These are phyloP conservation scores for Heteropelma amictum DNA, from an alignment of 2,888 invertebrate species.

Conservation along the genomic window DNA sequence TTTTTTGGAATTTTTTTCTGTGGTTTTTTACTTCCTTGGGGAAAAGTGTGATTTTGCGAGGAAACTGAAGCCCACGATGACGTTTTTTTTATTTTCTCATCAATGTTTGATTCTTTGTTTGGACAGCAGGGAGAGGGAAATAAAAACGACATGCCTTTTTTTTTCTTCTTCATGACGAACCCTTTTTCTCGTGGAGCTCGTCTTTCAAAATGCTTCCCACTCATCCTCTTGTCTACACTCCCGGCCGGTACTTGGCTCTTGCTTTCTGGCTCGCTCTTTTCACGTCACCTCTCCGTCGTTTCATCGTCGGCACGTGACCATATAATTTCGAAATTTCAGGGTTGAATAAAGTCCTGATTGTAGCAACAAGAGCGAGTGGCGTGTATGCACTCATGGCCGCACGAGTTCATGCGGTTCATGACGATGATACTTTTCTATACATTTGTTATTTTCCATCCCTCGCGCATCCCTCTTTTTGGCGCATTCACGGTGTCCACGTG, in stretches of 20 bases:
- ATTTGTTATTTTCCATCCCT: neutral
- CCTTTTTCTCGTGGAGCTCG: neutral
- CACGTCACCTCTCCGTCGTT: slow-evolving; percentile 19
- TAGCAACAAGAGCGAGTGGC: slow-evolving; percentile 28
- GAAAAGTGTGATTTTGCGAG: too few relatives aligned
- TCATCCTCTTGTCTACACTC: neutral
- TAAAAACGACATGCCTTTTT: too few relatives aligned
- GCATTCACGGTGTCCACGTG: neutral
- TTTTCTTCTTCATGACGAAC: neutral
- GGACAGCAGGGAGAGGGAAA: slow-evolving; percentile 17
- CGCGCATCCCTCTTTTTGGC: neutral
- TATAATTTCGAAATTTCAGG: slow-evolving; percentile 69
- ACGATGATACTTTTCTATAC: slow-evolving; percentile 12
- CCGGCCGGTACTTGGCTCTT: neutral
- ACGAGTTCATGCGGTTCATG: neutral
- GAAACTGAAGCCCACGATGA: too few relatives aligned
- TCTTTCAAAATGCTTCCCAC: slow-evolving; percentile 9
- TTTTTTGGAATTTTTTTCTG: too few relatives aligned
- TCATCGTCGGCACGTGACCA: slow-evolving; percentile 60
- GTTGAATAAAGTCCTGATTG: slow-evolving; percentile 72
- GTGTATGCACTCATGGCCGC: neutral
- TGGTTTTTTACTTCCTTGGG: too few relatives aligned
- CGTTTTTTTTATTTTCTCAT: too few relatives aligned
- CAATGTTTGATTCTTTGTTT: slow-evolving; percentile 49
- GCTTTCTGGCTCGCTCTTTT: slow-evolving; percentile 17